Conservation (phyloP, 2,888 invertebrate species). For the Incurvaria masculella region DNA sequence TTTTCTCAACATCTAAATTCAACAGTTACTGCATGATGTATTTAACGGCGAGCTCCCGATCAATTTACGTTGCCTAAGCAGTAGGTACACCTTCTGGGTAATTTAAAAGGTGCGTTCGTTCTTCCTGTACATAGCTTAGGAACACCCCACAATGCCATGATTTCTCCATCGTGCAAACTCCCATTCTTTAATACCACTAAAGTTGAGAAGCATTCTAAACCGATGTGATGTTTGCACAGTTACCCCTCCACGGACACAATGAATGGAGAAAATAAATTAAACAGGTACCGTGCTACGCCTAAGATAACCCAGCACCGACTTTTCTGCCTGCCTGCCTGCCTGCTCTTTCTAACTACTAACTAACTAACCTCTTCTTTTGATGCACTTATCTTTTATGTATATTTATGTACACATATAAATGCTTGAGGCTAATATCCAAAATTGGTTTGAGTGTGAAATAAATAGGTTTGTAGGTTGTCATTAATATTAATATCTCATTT, state of each 20-base stretch:
- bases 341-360: not conserved
- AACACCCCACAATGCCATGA: constrained; percentile 18
- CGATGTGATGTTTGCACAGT: constrained; percentile 47
- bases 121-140: constrained; percentile 44
- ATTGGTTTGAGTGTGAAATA: no score
- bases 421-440: no score
- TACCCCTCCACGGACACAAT: constrained; percentile 50
- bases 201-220: not conserved
- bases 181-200: no score
- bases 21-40: no score
- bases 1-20: no score
- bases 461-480: no score
- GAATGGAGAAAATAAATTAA: constrained; percentile 55
- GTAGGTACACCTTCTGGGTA: not conserved
- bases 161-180: constrained; percentile 9
- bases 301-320: not conserved
- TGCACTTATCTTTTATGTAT: not conserved
- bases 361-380: not conserved
- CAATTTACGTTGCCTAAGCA: not conserved
- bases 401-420: no score
- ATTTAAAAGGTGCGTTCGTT: constrained; percentile 18
- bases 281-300: constrained; percentile 52
- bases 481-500: no score
- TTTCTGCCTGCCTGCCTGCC: not conserved
- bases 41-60: constrained; percentile 1